Evolutionary conservation across 2,113 vertebrate genomes (phyloP).

Genomic region (Charadrius vociferus): DNA sequence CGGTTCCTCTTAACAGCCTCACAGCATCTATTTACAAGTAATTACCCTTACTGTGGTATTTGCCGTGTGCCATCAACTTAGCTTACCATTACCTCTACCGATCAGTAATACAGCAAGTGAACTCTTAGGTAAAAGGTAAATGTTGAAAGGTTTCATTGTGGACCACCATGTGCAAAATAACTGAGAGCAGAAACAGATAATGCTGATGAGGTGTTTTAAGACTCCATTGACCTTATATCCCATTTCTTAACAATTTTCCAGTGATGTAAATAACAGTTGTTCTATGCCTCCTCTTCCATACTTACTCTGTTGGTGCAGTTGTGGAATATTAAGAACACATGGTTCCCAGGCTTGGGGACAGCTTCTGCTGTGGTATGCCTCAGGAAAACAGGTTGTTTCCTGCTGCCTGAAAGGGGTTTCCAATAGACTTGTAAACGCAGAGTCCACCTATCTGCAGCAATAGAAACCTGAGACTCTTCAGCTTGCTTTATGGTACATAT

Average conservation of each 20-base stretch:
- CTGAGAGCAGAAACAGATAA: slow-evolving; percentile 7
- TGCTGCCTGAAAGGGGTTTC: background rate
- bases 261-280: background rate
- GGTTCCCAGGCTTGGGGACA: background rate
- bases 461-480: slow-evolving; percentile 30
- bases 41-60: slow-evolving; percentile 2
- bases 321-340: background rate
- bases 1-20: background rate
- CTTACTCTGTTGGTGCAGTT: background rate
- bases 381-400: slow-evolving; percentile 48
- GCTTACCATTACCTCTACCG: background rate
- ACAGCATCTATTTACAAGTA: slow-evolving; percentile 17
- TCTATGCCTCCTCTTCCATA: background rate
- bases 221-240: background rate
- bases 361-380: background rate
- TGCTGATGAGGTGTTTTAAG: slow-evolving; percentile 27
- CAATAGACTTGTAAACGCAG: background rate
- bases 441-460: background rate
- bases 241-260: background rate
- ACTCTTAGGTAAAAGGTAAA: background rate
- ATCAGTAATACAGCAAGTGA: background rate
- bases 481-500: slow-evolving; percentile 4
- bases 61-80: background rate
- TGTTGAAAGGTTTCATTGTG: slow-evolving; percentile 3
- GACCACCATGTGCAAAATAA: background rate